Evolutionary conservation across 1,140 invertebrate genomes (phyloP), one percentile per base, ranked within the genome.

Genomic region (Holotrichia oblita): DNA sequence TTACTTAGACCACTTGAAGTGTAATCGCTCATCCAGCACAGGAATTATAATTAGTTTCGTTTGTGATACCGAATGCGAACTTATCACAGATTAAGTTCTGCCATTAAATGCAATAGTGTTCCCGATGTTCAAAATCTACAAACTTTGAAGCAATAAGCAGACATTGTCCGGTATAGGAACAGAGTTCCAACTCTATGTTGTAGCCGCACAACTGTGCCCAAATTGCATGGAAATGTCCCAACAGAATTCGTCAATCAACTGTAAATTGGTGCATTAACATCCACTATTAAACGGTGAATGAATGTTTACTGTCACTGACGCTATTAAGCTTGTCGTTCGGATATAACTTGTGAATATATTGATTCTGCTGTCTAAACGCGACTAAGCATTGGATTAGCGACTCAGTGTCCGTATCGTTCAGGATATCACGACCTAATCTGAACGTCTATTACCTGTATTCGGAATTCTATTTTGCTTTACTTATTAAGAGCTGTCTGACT

Each of bases 1-100:
- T 55, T 55, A 55, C 48, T n/a, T 55, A 6, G n/a, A 55, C 61
- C 24, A 69, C 9, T 22, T 69, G 20, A 22, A 69, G 20, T 69
- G 24, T 17, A 0, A 22, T 8, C 3, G 22, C 22, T 69, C 22
- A 69, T 8, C 8, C 22, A 22, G 24, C 24, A 22, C 22, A 69
- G 17, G 61, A 69, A 69, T 69, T 69, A 69, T 69, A 69, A 69
- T 69, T 69, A 69, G 61, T 69, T 69, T 69, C 61, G 22, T 69
- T 69, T 69, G 61, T 69, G 61, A 69, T 69, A 34, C 24, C 14
- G 0, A 10, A 69, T 69, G 61, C 27, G 27, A 69, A 69, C 8
- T 69, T 69, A 14, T 6, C 61, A 6, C 0, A 0, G 8, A 34
- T 6, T 34, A 55, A 55, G 48, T 55, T 55, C 6, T 34, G 22